Conservation (phyloP, 92 coral and sea anemone genomes). For the Zoanthus sansibaricus region DNA sequence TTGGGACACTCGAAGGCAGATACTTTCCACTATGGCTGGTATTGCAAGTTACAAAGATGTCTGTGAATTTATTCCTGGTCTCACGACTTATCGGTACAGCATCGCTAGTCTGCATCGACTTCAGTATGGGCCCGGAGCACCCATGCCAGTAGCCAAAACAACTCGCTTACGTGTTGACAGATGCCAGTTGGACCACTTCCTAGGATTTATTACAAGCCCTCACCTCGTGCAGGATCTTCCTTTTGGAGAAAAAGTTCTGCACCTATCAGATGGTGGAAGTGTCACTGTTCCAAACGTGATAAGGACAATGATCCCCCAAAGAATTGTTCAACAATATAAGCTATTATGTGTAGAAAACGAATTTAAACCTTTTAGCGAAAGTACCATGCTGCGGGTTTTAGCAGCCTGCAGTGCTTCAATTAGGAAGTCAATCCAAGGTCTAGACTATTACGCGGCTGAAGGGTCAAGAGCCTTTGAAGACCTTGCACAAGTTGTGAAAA, state of each 20-base stretch:
- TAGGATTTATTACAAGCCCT: background rate
- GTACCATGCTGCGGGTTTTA: slow-evolving; percentile 44
- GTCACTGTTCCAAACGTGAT: slow-evolving; percentile 67
- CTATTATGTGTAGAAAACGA: slow-evolving; percentile 45
- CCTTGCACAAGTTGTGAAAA: slow-evolving; percentile 3
- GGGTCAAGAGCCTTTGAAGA: slow-evolving; percentile 59
- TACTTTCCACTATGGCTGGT: slow-evolving; percentile 14
- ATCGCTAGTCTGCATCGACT: slow-evolving; percentile 63
- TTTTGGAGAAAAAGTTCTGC: slow-evolving; percentile 62
- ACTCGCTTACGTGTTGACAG: slow-evolving; percentile 67
- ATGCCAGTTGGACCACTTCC: slow-evolving; percentile 70
- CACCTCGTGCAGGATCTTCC: slow-evolving; percentile 70
- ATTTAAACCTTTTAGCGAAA: slow-evolving; percentile 54
- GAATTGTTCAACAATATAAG: slow-evolving; percentile 55
- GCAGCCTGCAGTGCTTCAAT: slow-evolving; percentile 56
- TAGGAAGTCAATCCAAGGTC: slow-evolving; percentile 58
- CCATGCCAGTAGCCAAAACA: slow-evolving; percentile 43
- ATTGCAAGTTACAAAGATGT: slow-evolving; percentile 24
- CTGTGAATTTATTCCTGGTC: slow-evolving; percentile 59
- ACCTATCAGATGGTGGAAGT: slow-evolving; percentile 48
- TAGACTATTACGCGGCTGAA: slow-evolving; percentile 57
- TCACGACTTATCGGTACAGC: slow-evolving; percentile 59
- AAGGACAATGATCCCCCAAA: slow-evolving; percentile 64
- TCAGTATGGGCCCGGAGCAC: slow-evolving; percentile 68
- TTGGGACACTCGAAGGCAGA: slow-evolving; percentile 2